phyloP scores from a whole-genome alignment of 2,797 vertebrate genomes.

The Sebastes hopkinsi region DNA sequence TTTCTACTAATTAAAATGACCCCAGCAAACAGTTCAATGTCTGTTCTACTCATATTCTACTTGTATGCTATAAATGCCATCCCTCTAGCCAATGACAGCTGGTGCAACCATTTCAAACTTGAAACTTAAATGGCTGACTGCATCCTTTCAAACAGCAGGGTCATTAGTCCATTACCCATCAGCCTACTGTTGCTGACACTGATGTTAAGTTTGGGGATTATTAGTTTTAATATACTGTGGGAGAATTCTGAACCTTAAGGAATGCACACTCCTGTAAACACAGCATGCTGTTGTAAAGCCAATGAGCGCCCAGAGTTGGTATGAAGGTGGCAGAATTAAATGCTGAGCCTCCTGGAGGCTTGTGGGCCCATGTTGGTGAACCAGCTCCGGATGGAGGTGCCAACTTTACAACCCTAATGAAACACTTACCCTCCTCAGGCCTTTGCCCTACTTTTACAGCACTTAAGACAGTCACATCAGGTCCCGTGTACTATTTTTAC shows the following conservation, averaged over 20 bases:
- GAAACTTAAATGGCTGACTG: slow-evolving; percentile 5
- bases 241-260: slow-evolving; percentile 21
- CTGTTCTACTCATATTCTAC: no score
- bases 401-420: slow-evolving; percentile 52
- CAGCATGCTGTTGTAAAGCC: neutral
- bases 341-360: slow-evolving; percentile 23
- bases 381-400: slow-evolving; percentile 4
- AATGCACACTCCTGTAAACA: slow-evolving; percentile 16
- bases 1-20: no score
- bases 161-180: slow-evolving; percentile 7
- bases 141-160: neutral
- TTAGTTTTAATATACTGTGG: slow-evolving; percentile 11
- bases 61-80: neutral
- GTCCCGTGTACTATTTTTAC: slow-evolving; percentile 38
- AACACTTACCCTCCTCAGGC: slow-evolving; percentile 31
- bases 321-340: slow-evolving; percentile 27
- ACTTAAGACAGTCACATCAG: slow-evolving; percentile 34
- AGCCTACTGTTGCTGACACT: slow-evolving; percentile 10
- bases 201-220: slow-evolving; percentile 23
- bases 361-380: slow-evolving; percentile 15
- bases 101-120: neutral
- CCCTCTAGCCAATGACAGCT: neutral
- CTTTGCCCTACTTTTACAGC: slow-evolving; percentile 53
- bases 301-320: neutral
- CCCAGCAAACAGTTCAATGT: no score